Conservation (phyloP, 1,140 invertebrate species). For the Aplysia californica region DNA sequence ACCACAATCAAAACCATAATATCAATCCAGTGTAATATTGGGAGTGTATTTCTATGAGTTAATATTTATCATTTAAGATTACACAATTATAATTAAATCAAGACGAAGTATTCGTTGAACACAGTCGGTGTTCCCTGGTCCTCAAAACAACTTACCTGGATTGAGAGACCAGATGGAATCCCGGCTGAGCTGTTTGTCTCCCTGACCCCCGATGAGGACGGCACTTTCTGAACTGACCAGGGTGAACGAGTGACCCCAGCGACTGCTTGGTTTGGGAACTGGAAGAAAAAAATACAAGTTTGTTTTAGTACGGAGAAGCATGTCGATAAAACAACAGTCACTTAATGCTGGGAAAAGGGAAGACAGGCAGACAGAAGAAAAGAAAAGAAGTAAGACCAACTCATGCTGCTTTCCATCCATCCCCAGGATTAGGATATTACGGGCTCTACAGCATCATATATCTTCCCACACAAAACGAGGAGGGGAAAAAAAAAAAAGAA, state of each 20-base stretch:
- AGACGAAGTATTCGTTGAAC: too few relatives aligned
- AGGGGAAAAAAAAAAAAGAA: neutral
- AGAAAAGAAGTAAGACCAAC: neutral
- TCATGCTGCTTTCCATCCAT: too few relatives aligned
- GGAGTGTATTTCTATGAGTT: too few relatives aligned
- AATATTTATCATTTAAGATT: too few relatives aligned
- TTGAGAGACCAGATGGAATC: conserved; percentile 63
- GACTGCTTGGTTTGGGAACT: conserved; percentile 49
- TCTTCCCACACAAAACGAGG: neutral
- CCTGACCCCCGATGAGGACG: conserved; percentile 64
- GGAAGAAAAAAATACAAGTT: conserved; percentile 18
- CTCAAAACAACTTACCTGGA: conserved; percentile 56
- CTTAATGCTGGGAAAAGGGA: neutral
- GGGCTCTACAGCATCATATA: too few relatives aligned
- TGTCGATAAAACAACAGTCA: neutral
- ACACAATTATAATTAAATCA: too few relatives aligned
- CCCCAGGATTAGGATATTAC: too few relatives aligned
- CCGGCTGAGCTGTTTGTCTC: conserved; percentile 58
- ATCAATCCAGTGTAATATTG: too few relatives aligned
- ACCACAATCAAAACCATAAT: too few relatives aligned
- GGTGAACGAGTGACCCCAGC: conserved; percentile 63
- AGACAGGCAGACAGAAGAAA: neutral
- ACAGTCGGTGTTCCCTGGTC: too few relatives aligned
- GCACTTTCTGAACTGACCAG: conserved; percentile 50
- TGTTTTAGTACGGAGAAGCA: neutral